phyloP scores from a whole-genome alignment of 2,797 vertebrate species.

The Sebastes kiyomatsui region DNA sequence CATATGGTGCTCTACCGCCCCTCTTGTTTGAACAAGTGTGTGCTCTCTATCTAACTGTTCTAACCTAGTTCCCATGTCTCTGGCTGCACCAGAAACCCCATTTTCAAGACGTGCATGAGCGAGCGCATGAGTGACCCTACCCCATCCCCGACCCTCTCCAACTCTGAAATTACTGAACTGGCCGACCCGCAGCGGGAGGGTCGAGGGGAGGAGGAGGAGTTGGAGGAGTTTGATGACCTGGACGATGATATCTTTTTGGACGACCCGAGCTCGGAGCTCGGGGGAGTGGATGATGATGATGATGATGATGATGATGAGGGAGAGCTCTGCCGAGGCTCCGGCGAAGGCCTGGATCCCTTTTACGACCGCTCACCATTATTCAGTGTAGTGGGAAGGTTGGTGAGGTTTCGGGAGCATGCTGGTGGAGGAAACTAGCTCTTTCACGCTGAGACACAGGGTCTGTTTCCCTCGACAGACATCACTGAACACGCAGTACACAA shows the following conservation, averaged over 20 bases:
- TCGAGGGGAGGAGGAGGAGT: conserved; percentile 90
- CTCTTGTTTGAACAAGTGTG: conserved; percentile 82
- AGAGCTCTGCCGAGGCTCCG: conserved; percentile 81
- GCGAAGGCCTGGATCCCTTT: conserved; percentile 98
- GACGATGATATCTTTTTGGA: conserved; percentile 95
- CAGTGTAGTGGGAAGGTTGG: conserved; percentile 99
- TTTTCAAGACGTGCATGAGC: conserved; percentile 99
- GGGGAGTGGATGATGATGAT: conserved; percentile 80
- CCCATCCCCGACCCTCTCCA: conserved; percentile 98
- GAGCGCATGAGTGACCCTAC: conserved; percentile 98
- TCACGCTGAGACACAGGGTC: conserved; percentile 87
- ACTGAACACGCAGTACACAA: conserved; percentile 2
- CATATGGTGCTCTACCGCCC: conserved; percentile 5
- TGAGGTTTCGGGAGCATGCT: conserved; percentile 97
- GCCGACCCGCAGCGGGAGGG: conserved; percentile 92
- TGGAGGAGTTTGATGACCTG: conserved; percentile 84
- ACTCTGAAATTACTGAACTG: conserved; percentile 96
- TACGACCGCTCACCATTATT: conserved; percentile 99
- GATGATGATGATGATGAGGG: conserved; percentile 78
- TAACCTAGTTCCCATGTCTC: conserved; percentile 95
- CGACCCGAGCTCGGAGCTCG: conserved; percentile 87
- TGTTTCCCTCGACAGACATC: conserved; percentile 15
- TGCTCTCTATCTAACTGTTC: conserved; percentile 88
- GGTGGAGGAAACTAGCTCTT: conserved; percentile 99
- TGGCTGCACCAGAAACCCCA: conserved; percentile 97